Evolutionary conservation across 2,113 vertebrate species (phyloP).

Genomic region (Irena cyanogastra): DNA sequence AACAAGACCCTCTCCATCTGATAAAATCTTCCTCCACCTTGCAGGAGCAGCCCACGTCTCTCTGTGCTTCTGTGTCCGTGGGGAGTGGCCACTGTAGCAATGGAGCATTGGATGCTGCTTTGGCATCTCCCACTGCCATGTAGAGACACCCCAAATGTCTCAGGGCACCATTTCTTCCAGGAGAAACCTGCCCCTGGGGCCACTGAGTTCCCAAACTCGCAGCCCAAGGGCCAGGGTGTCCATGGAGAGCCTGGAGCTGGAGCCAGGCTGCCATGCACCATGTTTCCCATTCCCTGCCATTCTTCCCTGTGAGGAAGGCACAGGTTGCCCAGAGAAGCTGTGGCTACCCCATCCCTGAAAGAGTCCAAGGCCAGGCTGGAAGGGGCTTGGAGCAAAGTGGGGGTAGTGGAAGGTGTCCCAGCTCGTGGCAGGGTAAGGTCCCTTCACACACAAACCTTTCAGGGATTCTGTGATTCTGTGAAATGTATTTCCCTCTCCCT

Average conservation of each 20-base stretch:
- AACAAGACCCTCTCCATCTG: background rate
- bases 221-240: background rate
- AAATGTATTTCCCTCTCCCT: background rate
- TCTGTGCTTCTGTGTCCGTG: background rate
- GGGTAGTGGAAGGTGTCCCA: background rate
- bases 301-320: background rate
- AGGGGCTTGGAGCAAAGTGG: background rate
- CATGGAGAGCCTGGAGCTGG: background rate
- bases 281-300: background rate
- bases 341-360: background rate
- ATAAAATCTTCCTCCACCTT: background rate
- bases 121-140: background rate
- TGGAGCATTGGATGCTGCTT: rapidly evolving
- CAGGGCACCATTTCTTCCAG: background rate
- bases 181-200: background rate
- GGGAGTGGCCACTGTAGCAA: rapidly evolving
- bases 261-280: rapidly evolving
- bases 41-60: rapidly evolving
- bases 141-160: background rate
- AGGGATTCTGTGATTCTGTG: background rate
- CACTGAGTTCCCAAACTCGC: rapidly evolving
- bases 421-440: too few species aligned
- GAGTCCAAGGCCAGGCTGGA: background rate
- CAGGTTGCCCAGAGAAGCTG: background rate
- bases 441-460: background rate